Evolutionary conservation across 2,797 vertebrate species (phyloP), one percentile per base, ranked within the genome.

Genomic region (Pangasius mekongensis): DNA sequence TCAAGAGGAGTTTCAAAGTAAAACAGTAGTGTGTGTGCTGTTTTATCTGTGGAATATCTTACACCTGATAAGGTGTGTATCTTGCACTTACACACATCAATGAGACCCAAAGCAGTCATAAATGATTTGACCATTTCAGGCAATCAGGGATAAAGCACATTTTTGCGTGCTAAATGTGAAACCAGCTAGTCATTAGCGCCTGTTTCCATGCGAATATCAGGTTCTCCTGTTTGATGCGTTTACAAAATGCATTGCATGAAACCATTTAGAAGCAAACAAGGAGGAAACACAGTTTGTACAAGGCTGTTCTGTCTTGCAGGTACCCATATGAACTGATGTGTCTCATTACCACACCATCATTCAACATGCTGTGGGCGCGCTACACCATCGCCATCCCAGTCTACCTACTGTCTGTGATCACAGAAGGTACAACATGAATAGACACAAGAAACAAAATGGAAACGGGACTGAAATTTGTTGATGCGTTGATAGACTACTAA

Each of bases 31-130:
- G 86, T 98, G 97, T 88, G 90, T 96, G 77, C 96, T 97, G 93
- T 97, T 99, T 95, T 96, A 97, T 94, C 93, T 98, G 87, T 99
- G 98, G 98, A 98, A 97, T 92, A 93, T 97, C 43, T 87, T 97
- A 93, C 97, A 97, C 91, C 95, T 98, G 33, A 88, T 98, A 87
- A 96, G 97, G 98, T 98, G 94, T 94, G 95, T 13, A 39, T 67
- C 27, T 54, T 89, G 5, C 7, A 80, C 47, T 20, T 76, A 36
- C 60, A 62, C 8, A 76, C 30, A 24, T 27, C 71, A 81, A n/a
- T 84, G 27, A n/a, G 20, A 7, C 54, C 43, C 9, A 47, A 73
- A 36, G 54, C 54, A 39, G 30, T 71, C 24, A 16, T 71, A 3
- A 39, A 54, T 64, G 18, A 54, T 36, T 33, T 33, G 64, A 67